Evolutionary conservation across 2,113 vertebrate genomes (phyloP), one percentile per base, ranked within the genome.

Genomic region (Leptodactylus fuscus): DNA sequence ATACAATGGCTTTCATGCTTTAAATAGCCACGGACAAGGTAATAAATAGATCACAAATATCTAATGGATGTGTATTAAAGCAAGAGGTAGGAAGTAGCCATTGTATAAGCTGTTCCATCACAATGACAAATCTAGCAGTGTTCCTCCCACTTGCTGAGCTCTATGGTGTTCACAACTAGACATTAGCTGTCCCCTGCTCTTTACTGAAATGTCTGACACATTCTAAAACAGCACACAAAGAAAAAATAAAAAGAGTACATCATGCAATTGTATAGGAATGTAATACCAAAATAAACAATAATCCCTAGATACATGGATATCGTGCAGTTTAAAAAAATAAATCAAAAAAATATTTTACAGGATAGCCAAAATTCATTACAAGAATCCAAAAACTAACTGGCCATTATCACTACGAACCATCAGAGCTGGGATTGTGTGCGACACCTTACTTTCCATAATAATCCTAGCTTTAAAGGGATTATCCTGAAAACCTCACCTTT

Each of bases 81-180:
- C 10, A 41, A 34, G 82, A 83, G 82, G 82, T 83, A 83, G 82
- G 32, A 76, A 75, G 73, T 48, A 75, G 51, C 36, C 82, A 82
- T 73, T 38, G 44, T 55, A 55, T 70, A 51, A 82, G 46, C 48
- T 67, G 27, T 67, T 20, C 29, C 18, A 58, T 16, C 34, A 81
- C 18, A 44, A n/a, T 4, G n/a, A 44, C 10, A 74, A 36, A 36
- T 69, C 41, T 44, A 73, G 36, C 15, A 13, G 9, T 46, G 9
- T 49, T 74, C n/a, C n/a, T n/a, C n/a, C n/a, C n/a, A n/a, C n/a
- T n/a, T n/a, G n/a, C n/a, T n/a, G n/a, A n/a, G 6, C 15, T 22
- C 69, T n/a, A 32, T 32, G 5, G 11, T 65, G 41, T 3, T 15
- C 46, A 15, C 46, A 48, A 48, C 10, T 48, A 13, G 46, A 7